Evolutionary conservation across 2,113 vertebrate species (phyloP), one percentile per base, ranked within the genome.

Genomic region (Rhineura floridana): DNA sequence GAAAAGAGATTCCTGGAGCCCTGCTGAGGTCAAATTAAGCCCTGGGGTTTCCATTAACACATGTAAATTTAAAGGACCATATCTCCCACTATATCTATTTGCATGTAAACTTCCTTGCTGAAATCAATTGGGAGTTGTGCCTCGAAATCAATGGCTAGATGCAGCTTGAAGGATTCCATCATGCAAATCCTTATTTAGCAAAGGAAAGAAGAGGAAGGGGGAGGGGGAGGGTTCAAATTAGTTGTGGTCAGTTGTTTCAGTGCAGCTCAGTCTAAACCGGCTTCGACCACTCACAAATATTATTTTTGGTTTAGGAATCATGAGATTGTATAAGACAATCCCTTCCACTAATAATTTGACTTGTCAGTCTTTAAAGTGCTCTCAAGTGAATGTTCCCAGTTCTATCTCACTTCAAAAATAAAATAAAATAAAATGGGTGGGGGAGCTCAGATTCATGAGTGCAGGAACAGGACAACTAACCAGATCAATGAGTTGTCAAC

Each of bases 151-250:
- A 91, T 91, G 39, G 2, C 0, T 1, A 65, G 48, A 67, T 59
- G 63, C 0, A 0, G 0, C 28, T 28, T 0, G 0, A 79, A 39
- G 4, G 9, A n/a, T n/a, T 75, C 44, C 52, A 65, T n/a, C 69
- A 72, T 87, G 0, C 21, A 72, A 28, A 0, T 0, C 23, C 67
- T 90, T 88, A 62, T 55, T 62, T 44, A 65, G 19, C 36, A 52
- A 15, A 88, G 87, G 10, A 25, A 88, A 85, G 88, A 75, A 48
- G 1, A 15, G 17, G 17, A 69, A 39, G 42, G 46, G 23, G 23
- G 46, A 4, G 33, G 21, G 9, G 28, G 36, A 23, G 10, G 11
- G 4, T 30, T 80, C 48, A 59, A 55, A 73, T 81, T n/a, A n/a
- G 10, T 59, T 81, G 39, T 33, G 9, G 30, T 36, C 62, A 81